Base-by-base conservation (phyloP, 1,140 invertebrate genomes). In the Cardiocondyla obscurior region DNA sequence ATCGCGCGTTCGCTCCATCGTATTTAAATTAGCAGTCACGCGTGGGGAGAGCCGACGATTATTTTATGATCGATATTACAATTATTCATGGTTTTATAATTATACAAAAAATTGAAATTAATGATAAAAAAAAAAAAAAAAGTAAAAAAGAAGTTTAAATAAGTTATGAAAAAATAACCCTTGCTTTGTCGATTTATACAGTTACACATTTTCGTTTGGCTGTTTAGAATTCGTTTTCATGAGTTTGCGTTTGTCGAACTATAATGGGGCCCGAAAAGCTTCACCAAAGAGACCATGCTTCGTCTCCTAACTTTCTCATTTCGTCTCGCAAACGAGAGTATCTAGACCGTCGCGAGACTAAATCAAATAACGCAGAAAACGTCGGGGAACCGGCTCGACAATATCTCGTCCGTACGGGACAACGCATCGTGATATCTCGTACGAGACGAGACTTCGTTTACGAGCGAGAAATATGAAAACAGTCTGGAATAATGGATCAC, bases 291-390 rank as follows among this genome's bases (percentile, higher is more conserved):
- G 62, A 53, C 74, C 74, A 79, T 22, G 62, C 33, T 69, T 67
- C 62, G 49, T 55, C 74, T 79, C 74, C 74, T 69, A 79, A 79
- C 74, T 79, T 79, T 79, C 74, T 79, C 74, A 77, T 77, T 67
- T 77, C 74, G 74, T 79, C 69, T 79, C 74, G 62, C 74, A 79
- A 79, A 79, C 74, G 74, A 79, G 74, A 79, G 62, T 69, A 69
- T 51, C 74, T 79, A 69, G 74, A 79, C 73, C 39, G 42, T 64
- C 30, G 58, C 30, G 19, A 76, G 58, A 64, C 62, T 67, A 79
- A 77, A 79, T 79, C 74, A 79, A 79, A 79, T 79, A 79, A 79
- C 60, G 74, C 46, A 79, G 62, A 79, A 79, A 79, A 79, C 62
- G 74, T 79, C 36, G 74, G 46, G 30, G 65, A 79, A 79, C 62